Evolutionary conservation across 2,797 vertebrate species (phyloP).

Genomic region (Oreortyx pictus): DNA sequence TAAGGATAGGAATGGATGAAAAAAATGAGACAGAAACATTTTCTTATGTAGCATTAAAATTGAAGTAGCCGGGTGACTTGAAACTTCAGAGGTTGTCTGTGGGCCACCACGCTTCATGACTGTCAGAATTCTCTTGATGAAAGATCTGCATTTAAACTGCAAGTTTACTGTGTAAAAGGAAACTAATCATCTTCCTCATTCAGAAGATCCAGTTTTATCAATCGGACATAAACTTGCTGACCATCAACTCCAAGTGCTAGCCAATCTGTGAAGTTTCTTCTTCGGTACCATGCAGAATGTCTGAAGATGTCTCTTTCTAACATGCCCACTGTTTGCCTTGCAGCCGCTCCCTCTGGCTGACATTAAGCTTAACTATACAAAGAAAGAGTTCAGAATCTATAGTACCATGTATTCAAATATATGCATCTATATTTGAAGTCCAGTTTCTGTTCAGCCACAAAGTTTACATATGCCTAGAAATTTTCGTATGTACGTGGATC

Average conservation of each 20-base stretch:
- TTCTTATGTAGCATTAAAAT: neutral
- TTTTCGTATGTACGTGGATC: neutral
- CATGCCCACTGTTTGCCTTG: neutral
- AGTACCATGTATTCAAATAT: neutral
- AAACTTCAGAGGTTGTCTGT: neutral
- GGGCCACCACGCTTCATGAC: neutral
- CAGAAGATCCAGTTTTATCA: neutral
- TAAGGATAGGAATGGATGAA: neutral
- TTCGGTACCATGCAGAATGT: neutral
- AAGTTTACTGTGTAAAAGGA: neutral
- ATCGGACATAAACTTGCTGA: neutral
- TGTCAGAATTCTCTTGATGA: neutral
- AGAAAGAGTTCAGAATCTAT: neutral
- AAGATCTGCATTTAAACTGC: neutral
- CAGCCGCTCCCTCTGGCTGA: neutral
- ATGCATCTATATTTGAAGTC: neutral
- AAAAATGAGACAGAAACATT: neutral
- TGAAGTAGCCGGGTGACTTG: conserved; percentile 11
- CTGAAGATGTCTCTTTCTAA: neutral
- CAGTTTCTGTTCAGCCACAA: neutral
- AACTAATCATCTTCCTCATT: neutral
- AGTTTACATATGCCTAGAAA: conserved; percentile 2
- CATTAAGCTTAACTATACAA: neutral
- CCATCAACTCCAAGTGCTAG: neutral
- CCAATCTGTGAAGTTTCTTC: neutral